A percentile compares a stretch with the other conserved stretches of the same genome.
These are phyloP conservation scores for Ephydatia muelleri DNA, from an alignment of 37 sponge, comb jelly and placozoan genomes.

Conservation along the genomic window DNA sequence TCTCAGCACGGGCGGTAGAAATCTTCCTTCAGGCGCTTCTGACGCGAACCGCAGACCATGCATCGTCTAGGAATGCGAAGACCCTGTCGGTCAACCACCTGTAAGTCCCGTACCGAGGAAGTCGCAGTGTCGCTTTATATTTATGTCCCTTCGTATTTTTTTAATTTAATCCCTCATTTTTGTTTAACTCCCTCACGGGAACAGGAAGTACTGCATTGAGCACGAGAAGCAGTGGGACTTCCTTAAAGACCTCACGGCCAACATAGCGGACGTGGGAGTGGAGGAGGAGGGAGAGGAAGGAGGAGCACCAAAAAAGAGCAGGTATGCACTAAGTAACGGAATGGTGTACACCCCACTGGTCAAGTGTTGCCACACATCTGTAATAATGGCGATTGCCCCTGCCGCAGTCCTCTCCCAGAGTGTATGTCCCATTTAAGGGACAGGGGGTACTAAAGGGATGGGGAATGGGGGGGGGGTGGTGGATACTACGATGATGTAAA, in stretches of 20 bases:
- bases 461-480: too few relatives aligned
- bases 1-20: slow-evolving; percentile 79
- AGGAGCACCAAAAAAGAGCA: slow-evolving; percentile 37
- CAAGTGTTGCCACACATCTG: too few relatives aligned
- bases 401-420: too few relatives aligned
- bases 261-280: slow-evolving; percentile 61
- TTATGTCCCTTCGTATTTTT: background rate
- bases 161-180: background rate
- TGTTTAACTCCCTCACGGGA: background rate
- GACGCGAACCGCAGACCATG: slow-evolving; percentile 59
- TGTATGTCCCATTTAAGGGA: too few relatives aligned
- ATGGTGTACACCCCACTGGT: too few relatives aligned
- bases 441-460: too few relatives aligned
- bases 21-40: slow-evolving; percentile 74
- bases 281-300: slow-evolving; percentile 47
- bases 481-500: too few relatives aligned
- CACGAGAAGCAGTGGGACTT: slow-evolving; percentile 87
- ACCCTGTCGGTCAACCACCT: slow-evolving; percentile 78
- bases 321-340: slow-evolving; percentile 18
- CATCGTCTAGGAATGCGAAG: slow-evolving; percentile 62
- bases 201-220: slow-evolving; percentile 91
- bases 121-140: background rate
- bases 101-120: slow-evolving; percentile 40
- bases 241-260: slow-evolving; percentile 74
- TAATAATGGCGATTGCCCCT: too few relatives aligned